Base-by-base conservation (phyloP, 2,888 invertebrate genomes). In the Drosophila silvestris region DNA sequence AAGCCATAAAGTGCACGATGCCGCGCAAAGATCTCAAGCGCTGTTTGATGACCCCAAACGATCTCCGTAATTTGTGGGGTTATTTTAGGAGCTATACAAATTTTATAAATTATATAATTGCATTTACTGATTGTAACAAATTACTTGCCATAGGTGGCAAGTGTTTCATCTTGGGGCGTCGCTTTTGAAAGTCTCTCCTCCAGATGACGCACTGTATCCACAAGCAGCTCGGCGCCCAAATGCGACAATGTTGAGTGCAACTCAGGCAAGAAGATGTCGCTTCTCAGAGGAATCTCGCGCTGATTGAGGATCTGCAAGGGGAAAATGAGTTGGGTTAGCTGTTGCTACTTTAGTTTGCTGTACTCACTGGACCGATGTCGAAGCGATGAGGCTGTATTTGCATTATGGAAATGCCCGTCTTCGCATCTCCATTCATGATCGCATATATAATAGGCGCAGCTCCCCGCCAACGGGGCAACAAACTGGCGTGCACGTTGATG, bases 381-480 rank as follows among this genome's bases (percentile, higher is more conserved):
- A 97, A 98, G 92, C 95, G 95, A 87, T 96, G 94, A 39, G 98
- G 96, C 92, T 95, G 95, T 76, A 99, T 97, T 94, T 95, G 96
- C 97, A 98, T 98, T 53, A 99, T 95, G 22, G 97, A 96, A 16
- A 99, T 95, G 39, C 98, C 99, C 12, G 98, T 97, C 79, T 94
- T 94, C 16, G 92, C 90, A 91, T 99, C 98, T 16, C 97, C 98
- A 92, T 97, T 95, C 85, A 98, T 95, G 60, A 99, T 94, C 0
- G 98, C 95, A 93, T 98, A 96, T 62, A 97, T 95, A 57, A 99
- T 96, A 0, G 99, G 99, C 0, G 98, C 97, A 14, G 99, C 98
- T 9, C 99, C 99, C 82, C 99, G 94, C 98, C 98, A 99, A 65
- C 96, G 94, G 0, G 99, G 99, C 74, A 99, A 93, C 58, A 99